These are phyloP conservation scores for Ylistrum balloti DNA, from an alignment of 1,140 invertebrate species.

Conservation along the genomic window DNA sequence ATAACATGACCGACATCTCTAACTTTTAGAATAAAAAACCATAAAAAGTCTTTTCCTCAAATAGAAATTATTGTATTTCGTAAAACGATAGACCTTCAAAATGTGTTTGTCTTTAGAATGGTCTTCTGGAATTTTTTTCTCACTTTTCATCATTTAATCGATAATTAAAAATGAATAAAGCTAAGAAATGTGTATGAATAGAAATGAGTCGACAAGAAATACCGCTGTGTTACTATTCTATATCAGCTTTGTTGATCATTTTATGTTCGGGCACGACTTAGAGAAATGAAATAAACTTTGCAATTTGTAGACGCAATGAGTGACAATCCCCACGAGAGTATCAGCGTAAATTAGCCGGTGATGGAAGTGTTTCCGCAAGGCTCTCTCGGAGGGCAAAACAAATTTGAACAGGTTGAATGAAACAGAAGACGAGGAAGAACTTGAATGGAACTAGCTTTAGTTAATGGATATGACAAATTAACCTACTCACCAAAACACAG, in stretches of 20 bases:
- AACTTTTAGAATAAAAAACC: too few species aligned
- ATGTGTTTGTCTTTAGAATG: too few species aligned
- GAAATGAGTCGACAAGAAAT: too few species aligned
- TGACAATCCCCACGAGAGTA: background rate
- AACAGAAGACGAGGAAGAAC: background rate
- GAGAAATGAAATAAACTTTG: background rate
- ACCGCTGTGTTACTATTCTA: background rate
- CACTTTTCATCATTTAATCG: too few species aligned
- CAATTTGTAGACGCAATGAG: background rate
- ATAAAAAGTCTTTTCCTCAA: too few species aligned
- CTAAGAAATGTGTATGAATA: too few species aligned
- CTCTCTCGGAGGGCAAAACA: background rate
- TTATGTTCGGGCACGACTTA: background rate
- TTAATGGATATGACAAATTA: background rate
- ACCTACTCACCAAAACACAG: too few species aligned
- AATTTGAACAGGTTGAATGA: background rate
- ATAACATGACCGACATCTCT: too few species aligned
- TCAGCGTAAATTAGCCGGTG: background rate
- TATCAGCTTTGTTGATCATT: background rate
- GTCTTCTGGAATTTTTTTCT: too few species aligned
- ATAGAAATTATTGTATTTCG: too few species aligned
- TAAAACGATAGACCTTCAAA: too few species aligned
- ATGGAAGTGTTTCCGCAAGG: background rate
- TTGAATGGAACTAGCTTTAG: background rate
- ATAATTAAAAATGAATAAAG: too few species aligned